Conservation (phyloP, 2,888 invertebrate genomes). For the Lomographa bimaculata region DNA sequence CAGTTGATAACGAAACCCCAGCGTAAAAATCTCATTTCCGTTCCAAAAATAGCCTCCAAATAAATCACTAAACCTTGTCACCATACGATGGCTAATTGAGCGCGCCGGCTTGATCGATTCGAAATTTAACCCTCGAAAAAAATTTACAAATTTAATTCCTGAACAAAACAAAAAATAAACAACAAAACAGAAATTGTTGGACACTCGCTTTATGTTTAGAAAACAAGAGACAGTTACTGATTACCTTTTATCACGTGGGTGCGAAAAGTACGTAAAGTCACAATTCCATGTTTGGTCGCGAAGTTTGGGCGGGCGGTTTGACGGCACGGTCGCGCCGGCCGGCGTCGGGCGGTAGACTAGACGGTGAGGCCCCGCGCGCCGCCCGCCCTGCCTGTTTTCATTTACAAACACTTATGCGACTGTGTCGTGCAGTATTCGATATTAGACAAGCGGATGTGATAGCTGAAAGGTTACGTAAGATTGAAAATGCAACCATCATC, state of each 20-base stretch:
- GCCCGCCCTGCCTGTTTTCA: slow-evolving; percentile 36
- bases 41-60: slow-evolving; percentile 23
- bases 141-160: slow-evolving; percentile 2
- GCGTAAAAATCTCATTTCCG: slow-evolving; percentile 11
- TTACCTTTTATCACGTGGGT: slow-evolving; percentile 44
- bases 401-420: slow-evolving; percentile 53
- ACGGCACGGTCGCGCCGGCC: slow-evolving; percentile 57
- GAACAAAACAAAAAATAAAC: background rate
- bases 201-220: too few species aligned
- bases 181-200: background rate
- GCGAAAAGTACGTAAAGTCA: slow-evolving; percentile 38
- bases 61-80: slow-evolving; percentile 28
- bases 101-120: slow-evolving; percentile 19
- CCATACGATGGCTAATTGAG: slow-evolving; percentile 24
- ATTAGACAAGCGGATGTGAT: slow-evolving; percentile 29
- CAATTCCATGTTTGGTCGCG: slow-evolving; percentile 42
- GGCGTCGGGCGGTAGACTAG: slow-evolving; percentile 69
- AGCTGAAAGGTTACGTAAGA: slow-evolving; percentile 2
- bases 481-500: too few species aligned
- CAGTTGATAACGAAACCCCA: too few species aligned
- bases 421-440: slow-evolving; percentile 47
- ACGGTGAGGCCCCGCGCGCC: slow-evolving; percentile 46
- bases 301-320: slow-evolving; percentile 30
- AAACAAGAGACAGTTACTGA: slow-evolving; percentile 10
- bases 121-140: slow-evolving; percentile 14